phyloP scores from a whole-genome alignment of 2,888 invertebrate species.

The Euplexia lucipara region DNA sequence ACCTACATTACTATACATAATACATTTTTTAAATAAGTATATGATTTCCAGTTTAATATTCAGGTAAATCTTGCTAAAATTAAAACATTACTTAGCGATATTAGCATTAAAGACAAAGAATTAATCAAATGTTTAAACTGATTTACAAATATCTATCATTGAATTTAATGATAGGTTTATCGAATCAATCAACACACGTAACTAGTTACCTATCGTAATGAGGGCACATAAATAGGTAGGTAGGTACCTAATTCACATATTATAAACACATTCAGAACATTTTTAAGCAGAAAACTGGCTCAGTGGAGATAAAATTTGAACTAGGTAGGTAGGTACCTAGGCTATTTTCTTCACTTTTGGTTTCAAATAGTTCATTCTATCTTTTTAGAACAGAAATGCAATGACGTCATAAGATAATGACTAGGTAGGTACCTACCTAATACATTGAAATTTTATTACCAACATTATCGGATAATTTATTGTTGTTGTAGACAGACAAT shows the following conservation, averaged over 20 bases:
- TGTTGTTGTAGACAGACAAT: constrained; percentile 25
- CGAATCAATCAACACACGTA: constrained; percentile 35
- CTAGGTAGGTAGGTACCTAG: not conserved
- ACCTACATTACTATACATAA: constrained; percentile 8
- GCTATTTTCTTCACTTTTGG: not conserved
- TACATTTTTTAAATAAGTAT: not conserved
- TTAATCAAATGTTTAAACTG: constrained; percentile 11
- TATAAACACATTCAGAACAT: not conserved
- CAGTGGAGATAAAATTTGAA: not conserved
- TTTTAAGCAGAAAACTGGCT: not conserved
- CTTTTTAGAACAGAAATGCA: constrained; percentile 3
- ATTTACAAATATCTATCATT: constrained; percentile 34
- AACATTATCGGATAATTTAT: constrained; percentile 11
- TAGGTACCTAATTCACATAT: not conserved
- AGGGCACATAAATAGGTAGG: constrained; percentile 18
- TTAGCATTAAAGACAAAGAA: constrained; percentile 31
- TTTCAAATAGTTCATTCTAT: not conserved
- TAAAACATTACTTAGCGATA: too few species aligned
- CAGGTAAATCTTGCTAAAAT: too few species aligned
- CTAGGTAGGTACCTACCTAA: not conserved
- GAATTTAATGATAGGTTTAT: constrained; percentile 20
- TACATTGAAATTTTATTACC: constrained; percentile 1
- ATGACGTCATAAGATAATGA: constrained; percentile 1
- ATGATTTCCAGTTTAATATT: constrained; percentile 7
- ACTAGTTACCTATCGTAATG: constrained; percentile 25